These are phyloP conservation scores for Phalera bucephala DNA, from an alignment of 2,888 invertebrate genomes.

Conservation along the genomic window DNA sequence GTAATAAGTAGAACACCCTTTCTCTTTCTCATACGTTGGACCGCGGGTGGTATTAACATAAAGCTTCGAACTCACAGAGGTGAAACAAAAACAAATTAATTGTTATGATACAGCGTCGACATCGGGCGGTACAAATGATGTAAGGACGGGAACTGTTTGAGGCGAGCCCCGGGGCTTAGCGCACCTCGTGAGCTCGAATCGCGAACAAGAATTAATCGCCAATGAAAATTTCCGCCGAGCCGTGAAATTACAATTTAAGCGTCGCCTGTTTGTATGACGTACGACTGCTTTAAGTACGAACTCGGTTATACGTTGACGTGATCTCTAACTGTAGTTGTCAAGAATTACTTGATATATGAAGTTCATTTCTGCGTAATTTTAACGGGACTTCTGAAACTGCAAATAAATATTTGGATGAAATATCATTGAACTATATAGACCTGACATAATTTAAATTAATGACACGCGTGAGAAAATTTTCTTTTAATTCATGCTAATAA, in stretches of 20 bases:
- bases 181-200: conserved; percentile 54
- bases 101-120: conserved; percentile 28
- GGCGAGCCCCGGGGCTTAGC: conserved; percentile 37
- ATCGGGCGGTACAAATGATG: conserved; percentile 36
- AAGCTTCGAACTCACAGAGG: conserved; percentile 12
- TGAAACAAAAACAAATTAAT: conserved; percentile 26
- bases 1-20: neutral
- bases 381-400: too few relatives aligned
- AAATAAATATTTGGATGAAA: too few relatives aligned
- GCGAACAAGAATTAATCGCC: conserved; percentile 73
- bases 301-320: too few relatives aligned
- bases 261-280: conserved; percentile 61
- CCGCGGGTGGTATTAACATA: conserved; percentile 12
- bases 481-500: too few relatives aligned
- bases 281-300: conserved; percentile 23
- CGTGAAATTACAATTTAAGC: conserved; percentile 80
- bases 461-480: too few relatives aligned
- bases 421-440: too few relatives aligned
- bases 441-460: too few relatives aligned
- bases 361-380: too few relatives aligned
- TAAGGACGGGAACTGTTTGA: conserved; percentile 35
- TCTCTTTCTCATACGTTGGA: neutral
- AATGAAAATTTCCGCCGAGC: conserved; percentile 74
- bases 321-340: too few relatives aligned
- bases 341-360: too few relatives aligned